A percentile compares a stretch with the other conserved stretches of the same genome.
Conservation (phyloP, 2,888 invertebrate species). For the Diarsia brunnea region DNA sequence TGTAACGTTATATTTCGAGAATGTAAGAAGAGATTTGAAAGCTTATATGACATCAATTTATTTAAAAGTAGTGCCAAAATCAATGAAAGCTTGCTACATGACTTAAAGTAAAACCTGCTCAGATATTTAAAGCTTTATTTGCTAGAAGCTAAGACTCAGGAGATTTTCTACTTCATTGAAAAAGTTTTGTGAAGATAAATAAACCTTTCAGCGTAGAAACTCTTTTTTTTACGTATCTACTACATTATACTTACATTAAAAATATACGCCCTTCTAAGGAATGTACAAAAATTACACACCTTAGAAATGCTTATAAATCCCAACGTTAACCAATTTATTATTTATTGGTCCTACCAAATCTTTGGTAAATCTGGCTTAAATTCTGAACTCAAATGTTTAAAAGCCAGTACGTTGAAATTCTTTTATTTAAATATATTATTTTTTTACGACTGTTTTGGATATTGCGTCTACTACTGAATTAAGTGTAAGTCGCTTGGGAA, state of each 20-base stretch:
- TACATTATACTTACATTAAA: not conserved
- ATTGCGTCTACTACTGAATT: too few relatives aligned
- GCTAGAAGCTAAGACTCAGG: not conserved
- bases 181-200: too few relatives aligned
- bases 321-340: not conserved
- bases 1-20: not conserved
- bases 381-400: not conserved
- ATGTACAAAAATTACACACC: too few relatives aligned
- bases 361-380: not conserved
- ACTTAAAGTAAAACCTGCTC: not conserved
- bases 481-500: too few relatives aligned
- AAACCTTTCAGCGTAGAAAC: not conserved
- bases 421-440: not conserved
- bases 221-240: not conserved
- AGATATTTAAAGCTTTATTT: slow-evolving; percentile 22
- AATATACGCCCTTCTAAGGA: too few relatives aligned
- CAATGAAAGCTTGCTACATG: not conserved
- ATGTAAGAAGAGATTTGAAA: not conserved
- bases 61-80: not conserved
- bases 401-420: not conserved
- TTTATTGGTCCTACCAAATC: not conserved
- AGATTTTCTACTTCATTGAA: not conserved
- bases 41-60: not conserved
- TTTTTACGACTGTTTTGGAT: not conserved
- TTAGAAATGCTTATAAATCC: not conserved